Conservation (phyloP, 2,888 invertebrate genomes). For the Plagodis pulveraria region DNA sequence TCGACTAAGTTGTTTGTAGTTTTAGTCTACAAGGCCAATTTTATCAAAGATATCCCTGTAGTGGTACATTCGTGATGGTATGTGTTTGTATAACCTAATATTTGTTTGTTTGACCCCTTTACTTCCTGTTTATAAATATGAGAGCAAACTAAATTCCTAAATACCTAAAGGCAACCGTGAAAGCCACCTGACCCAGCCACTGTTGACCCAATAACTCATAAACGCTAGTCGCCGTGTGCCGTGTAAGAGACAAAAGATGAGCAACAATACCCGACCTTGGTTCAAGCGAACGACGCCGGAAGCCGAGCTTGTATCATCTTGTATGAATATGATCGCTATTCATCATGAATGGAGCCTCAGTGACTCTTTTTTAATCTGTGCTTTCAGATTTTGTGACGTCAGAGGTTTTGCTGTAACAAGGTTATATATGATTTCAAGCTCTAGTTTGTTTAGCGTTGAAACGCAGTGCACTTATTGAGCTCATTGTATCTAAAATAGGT, state of each 20-base stretch:
- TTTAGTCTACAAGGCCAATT: too few relatives aligned
- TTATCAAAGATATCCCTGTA: too few relatives aligned
- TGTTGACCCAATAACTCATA: slow-evolving; percentile 35
- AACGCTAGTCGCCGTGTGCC: slow-evolving; percentile 25
- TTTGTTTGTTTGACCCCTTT: not conserved
- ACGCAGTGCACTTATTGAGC: too few relatives aligned
- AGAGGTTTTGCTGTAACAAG: too few relatives aligned
- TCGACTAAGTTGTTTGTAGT: too few relatives aligned
- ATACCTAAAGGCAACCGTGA: not conserved
- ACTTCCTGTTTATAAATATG: not conserved
- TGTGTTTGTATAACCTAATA: too few relatives aligned
- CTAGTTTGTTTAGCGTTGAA: too few relatives aligned
- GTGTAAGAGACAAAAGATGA: slow-evolving; percentile 36
- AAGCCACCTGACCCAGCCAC: slow-evolving; percentile 19
- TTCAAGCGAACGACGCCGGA: slow-evolving; percentile 34
- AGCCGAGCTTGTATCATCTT: slow-evolving; percentile 31
- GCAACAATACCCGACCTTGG: slow-evolving; percentile 41
- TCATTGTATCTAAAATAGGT: too few relatives aligned
- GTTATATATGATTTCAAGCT: too few relatives aligned
- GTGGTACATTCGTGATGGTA: too few relatives aligned
- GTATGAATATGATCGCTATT: slow-evolving; percentile 32
- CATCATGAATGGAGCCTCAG: slow-evolving; percentile 21
- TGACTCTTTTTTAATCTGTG: too few relatives aligned
- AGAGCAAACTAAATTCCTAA: not conserved
- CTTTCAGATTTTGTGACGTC: too few relatives aligned